phyloP scores from a whole-genome alignment of 2,797 vertebrate species.

The Pseudocheirus occidentalis region DNA sequence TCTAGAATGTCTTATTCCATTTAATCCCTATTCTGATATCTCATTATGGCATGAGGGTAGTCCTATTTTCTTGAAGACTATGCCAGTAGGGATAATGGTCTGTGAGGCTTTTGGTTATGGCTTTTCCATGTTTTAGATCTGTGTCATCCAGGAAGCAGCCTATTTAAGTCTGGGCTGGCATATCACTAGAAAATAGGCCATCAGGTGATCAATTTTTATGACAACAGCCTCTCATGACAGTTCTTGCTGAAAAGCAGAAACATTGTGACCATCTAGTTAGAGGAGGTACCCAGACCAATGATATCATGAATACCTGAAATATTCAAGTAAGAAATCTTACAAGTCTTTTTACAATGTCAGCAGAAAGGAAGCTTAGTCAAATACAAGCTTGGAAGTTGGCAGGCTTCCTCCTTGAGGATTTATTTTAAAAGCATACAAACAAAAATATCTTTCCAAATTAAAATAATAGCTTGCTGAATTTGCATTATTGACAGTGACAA shows the following conservation, averaged over 20 bases:
- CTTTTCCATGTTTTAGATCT: background rate
- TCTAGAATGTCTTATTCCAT: background rate
- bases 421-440: background rate
- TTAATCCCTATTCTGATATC: background rate
- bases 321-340: background rate
- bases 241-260: background rate
- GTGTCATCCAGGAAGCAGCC: background rate
- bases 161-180: background rate
- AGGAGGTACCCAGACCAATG: background rate
- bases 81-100: background rate
- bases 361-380: background rate
- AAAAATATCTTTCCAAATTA: background rate
- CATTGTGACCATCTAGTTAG: background rate
- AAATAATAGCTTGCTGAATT: background rate
- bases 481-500: background rate
- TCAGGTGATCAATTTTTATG: background rate
- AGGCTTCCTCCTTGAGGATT: background rate
- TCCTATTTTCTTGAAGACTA: background rate
- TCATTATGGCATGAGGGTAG: background rate
- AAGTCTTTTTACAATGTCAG: background rate
- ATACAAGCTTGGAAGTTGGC: background rate
- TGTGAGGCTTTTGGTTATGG: background rate
- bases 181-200: background rate
- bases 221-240: background rate
- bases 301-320: background rate